Percentiles rank a stretch among this genome's conserved stretches.
Conservation (phyloP, 2,113 vertebrate species). For the Bubalus kerabau region DNA sequence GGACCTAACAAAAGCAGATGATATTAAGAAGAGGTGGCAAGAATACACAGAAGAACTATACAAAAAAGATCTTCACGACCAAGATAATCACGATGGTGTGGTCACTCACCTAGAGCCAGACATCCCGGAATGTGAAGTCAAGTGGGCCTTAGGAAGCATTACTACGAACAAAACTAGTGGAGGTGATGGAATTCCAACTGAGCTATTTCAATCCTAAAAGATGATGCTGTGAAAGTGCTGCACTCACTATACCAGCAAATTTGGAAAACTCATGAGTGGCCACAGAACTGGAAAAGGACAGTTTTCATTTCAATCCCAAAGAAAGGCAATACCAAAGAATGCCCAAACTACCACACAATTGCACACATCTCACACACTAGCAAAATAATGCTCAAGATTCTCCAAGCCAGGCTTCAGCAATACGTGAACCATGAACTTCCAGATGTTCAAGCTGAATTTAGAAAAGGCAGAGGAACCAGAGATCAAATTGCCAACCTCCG, state of each 20-base stretch:
- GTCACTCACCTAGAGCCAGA: not conserved
- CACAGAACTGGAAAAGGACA: not conserved
- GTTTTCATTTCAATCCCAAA: not conserved
- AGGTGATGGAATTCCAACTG: not conserved
- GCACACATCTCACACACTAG: not conserved
- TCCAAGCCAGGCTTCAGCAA: not conserved
- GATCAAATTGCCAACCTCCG: not conserved
- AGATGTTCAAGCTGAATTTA: not conserved
- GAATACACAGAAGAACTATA: not conserved
- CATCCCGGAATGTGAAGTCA: not conserved
- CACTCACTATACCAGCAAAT: not conserved
- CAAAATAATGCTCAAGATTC: not conserved
- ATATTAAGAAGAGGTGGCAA: not conserved
- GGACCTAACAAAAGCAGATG: not conserved
- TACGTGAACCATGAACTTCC: not conserved
- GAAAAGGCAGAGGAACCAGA: not conserved
- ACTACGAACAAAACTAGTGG: not conserved
- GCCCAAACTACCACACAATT: not conserved
- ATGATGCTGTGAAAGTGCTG: not conserved
- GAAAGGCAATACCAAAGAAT: not conserved
- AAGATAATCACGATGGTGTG: not conserved
- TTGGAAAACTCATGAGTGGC: not conserved
- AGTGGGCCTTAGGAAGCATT: not conserved
- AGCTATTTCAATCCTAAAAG: not conserved
- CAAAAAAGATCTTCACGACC: not conserved